phyloP scores from a whole-genome alignment of 2,888 invertebrate species.

The Trissolcus japonicus region DNA sequence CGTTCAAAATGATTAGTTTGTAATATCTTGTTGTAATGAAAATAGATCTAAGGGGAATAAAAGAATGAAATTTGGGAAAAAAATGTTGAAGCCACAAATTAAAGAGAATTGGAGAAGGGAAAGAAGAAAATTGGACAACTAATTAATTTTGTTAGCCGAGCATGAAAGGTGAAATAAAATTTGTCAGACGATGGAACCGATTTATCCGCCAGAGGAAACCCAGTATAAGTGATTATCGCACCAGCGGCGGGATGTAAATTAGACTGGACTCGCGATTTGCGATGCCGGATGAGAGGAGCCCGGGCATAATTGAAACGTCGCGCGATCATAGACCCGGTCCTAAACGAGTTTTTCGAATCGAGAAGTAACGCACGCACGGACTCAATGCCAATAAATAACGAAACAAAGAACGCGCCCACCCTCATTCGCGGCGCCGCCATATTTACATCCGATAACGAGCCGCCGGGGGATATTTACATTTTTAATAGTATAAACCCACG shows the following conservation, averaged over 20 bases:
- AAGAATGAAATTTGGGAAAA: too few relatives aligned
- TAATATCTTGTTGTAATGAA: too few relatives aligned
- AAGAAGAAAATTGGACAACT: too few relatives aligned
- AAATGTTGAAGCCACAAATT: too few relatives aligned
- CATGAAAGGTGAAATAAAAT: too few relatives aligned
- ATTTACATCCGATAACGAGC: conserved; percentile 76
- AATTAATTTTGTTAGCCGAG: too few relatives aligned
- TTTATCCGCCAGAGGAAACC: neutral
- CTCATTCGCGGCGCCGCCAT: conserved; percentile 63
- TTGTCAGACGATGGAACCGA: too few relatives aligned
- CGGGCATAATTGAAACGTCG: conserved; percentile 58
- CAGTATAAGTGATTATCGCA: conserved; percentile 15
- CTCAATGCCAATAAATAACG: conserved; percentile 71
- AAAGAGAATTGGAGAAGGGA: too few relatives aligned
- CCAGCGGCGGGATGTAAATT: conserved; percentile 36
- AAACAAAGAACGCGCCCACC: conserved; percentile 68
- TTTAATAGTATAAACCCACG: conserved; percentile 74
- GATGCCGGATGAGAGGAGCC: conserved; percentile 25
- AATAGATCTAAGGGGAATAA: too few relatives aligned
- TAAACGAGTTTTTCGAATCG: conserved; percentile 51
- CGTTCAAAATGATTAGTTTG: too few relatives aligned
- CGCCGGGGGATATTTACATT: conserved; percentile 75
- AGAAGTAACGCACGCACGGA: conserved; percentile 46
- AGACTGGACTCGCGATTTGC: conserved; percentile 27
- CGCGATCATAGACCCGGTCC: conserved; percentile 50